Percentiles rank a stretch among this genome's conserved stretches.
Evolutionary conservation across 2,888 invertebrate genomes (phyloP).

Genomic region (Cerastis leucographa): DNA sequence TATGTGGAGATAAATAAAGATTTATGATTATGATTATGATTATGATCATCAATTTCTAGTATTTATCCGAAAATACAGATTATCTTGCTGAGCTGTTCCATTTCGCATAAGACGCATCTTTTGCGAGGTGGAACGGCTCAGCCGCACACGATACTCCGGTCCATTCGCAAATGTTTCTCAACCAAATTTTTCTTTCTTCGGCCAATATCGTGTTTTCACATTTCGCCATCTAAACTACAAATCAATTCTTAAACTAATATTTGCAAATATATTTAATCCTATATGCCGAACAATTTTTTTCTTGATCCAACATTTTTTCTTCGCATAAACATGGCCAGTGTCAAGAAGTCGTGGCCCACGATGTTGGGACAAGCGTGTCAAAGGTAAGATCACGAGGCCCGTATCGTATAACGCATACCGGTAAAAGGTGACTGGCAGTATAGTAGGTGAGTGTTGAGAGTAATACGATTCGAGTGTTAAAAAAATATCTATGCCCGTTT

Average conservation of each 20-base stretch:
- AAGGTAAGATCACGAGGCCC: constrained; percentile 63
- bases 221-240: not conserved
- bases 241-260: not conserved
- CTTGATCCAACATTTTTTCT: constrained; percentile 17
- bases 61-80: no score
- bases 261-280: constrained; percentile 6
- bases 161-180: not conserved
- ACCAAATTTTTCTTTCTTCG: not conserved
- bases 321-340: constrained; percentile 48
- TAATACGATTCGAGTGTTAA: constrained; percentile 39
- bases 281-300: constrained; percentile 19
- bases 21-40: no score
- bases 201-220: accelerated
- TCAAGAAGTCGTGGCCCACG: constrained; percentile 64
- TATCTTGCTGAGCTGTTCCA: no score
- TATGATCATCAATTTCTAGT: not conserved
- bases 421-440: constrained; percentile 56
- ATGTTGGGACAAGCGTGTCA: constrained; percentile 62
- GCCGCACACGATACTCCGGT: not conserved
- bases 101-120: no score
- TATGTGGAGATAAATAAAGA: no score
- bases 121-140: accelerated
- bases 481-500: constrained; percentile 10
- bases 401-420: constrained; percentile 49
- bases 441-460: not conserved